A percentile compares a stretch with the other conserved stretches of the same genome.
Conservation (phyloP, 2,113 vertebrate species). For the Etheostoma cragini region DNA sequence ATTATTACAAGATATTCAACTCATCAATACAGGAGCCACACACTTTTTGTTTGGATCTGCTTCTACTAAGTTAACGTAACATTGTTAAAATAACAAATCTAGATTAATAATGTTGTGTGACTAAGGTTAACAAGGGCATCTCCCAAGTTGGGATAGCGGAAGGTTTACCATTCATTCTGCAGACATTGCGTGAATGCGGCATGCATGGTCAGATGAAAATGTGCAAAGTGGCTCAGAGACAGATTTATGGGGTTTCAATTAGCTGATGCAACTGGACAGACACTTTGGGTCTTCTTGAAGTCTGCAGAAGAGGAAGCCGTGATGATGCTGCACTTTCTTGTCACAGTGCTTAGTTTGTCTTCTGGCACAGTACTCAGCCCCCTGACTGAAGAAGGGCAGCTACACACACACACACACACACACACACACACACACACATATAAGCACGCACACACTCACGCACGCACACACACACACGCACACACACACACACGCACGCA, state of each 20-base stretch:
- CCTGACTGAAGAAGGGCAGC: constrained; percentile 40
- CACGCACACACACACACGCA: neutral
- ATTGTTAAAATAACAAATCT: neutral
- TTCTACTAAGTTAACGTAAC: too few relatives aligned
- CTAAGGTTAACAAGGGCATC: neutral
- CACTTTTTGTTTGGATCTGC: neutral
- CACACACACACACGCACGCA: neutral
- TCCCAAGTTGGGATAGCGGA: neutral
- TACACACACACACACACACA: constrained; percentile 21
- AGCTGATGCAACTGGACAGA: constrained; percentile 71
- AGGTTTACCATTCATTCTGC: neutral
- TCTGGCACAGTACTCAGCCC: constrained; percentile 48
- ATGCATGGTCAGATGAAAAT: constrained; percentile 36
- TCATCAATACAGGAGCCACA: neutral
- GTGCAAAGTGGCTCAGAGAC: constrained; percentile 43
- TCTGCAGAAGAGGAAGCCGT: constrained; percentile 44
- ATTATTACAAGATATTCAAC: neutral
- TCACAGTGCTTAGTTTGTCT: constrained; percentile 55
- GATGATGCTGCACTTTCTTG: constrained; percentile 73
- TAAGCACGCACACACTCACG: neutral
- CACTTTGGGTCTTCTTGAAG: constrained; percentile 32
- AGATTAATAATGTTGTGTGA: neutral
- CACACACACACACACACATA: constrained; percentile 34
- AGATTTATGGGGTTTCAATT: constrained; percentile 49
- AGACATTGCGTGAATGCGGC: neutral